phyloP scores from a whole-genome alignment of 2,888 invertebrate species.

The Apamea epomidion region DNA sequence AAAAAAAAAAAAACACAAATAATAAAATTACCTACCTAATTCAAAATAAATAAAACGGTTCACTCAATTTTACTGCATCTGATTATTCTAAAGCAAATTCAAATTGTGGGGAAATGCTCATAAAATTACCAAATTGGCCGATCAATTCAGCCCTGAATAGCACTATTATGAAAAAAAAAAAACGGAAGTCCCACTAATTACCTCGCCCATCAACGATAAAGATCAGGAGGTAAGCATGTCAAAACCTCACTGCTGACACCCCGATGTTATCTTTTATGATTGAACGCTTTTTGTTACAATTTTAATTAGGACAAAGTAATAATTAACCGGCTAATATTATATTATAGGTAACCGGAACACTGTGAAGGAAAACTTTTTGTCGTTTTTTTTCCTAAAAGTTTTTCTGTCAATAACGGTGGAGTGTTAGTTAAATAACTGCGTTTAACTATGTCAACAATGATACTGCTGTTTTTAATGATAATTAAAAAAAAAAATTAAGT shows the following conservation, averaged over 20 bases:
- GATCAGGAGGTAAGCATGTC: constrained; percentile 71
- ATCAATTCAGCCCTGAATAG: not conserved
- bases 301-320: constrained; percentile 79
- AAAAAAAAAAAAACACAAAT: no score
- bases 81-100: not conserved
- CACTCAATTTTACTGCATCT: no score
- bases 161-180: constrained; percentile 18
- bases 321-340: constrained; percentile 66
- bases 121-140: not conserved
- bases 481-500: not conserved
- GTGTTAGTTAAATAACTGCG: constrained; percentile 31
- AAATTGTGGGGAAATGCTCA: not conserved
- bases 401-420: constrained; percentile 36
- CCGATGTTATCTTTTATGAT: constrained; percentile 82
- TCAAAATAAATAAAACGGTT: not conserved
- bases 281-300: constrained; percentile 77
- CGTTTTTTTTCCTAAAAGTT: constrained; percentile 29
- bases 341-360: constrained; percentile 66
- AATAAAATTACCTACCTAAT: not conserved
- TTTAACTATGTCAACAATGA: constrained; percentile 53
- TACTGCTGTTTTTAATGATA: constrained; percentile 26
- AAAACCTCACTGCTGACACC: constrained; percentile 72
- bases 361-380: constrained; percentile 45
- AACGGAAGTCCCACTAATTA: constrained; percentile 49
- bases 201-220: constrained; percentile 68